Percentiles rank a stretch among this genome's conserved stretches.
Conservation (phyloP, 2,797 vertebrate genomes). For the Channa striata region DNA sequence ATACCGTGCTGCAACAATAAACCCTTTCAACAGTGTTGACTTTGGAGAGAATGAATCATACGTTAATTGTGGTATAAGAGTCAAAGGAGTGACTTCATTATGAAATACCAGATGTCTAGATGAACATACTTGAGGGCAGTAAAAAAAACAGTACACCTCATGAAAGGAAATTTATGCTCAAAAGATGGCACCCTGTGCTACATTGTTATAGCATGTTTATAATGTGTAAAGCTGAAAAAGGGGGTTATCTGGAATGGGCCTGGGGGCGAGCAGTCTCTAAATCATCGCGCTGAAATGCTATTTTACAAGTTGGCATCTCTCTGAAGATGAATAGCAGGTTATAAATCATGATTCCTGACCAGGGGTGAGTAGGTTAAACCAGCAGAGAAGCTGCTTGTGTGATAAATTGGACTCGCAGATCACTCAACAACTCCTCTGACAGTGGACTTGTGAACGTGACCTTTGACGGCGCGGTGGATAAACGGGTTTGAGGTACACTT, state of each 20-base stretch:
- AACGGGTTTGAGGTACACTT: not conserved
- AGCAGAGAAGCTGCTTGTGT: not conserved
- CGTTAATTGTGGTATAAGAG: conserved; percentile 26
- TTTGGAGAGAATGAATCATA: conserved; percentile 38
- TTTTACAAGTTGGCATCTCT: conserved; percentile 41
- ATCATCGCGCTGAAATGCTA: conserved; percentile 43
- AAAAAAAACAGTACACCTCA: too few relatives aligned
- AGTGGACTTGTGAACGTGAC: not conserved
- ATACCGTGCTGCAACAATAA: conserved; percentile 10
- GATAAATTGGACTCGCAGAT: not conserved
- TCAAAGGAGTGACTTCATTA: conserved; percentile 40
- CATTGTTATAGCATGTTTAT: conserved; percentile 39
- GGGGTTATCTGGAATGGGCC: conserved; percentile 53
- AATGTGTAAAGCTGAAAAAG: conserved; percentile 8
- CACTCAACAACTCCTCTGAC: not conserved
- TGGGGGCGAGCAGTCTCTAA: conserved; percentile 33
- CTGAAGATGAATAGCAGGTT: conserved; percentile 28
- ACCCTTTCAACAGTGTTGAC: conserved; percentile 15
- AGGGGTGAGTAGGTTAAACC: conserved; percentile 12
- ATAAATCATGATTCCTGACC: conserved; percentile 40
- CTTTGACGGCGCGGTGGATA: not conserved
- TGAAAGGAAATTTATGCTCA: conserved; percentile 6
- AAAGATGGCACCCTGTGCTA: conserved; percentile 29
- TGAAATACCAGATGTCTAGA: conserved; percentile 53
- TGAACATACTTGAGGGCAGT: too few relatives aligned